Evolutionary conservation across 1,140 invertebrate species (phyloP), one percentile per base, ranked within the genome.

Genomic region (Megalopta genalis): DNA sequence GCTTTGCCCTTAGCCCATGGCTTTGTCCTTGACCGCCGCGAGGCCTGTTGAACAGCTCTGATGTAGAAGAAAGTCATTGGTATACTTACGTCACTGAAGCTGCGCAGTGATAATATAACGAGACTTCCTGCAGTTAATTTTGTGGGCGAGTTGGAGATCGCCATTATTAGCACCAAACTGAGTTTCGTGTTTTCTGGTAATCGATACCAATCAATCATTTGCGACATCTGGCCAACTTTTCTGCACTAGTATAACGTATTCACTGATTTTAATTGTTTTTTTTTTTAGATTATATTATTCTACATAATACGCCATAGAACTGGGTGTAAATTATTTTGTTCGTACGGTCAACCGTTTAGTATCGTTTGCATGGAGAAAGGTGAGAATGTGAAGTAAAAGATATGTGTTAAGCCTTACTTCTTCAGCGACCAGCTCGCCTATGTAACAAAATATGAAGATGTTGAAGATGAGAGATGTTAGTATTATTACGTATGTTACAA

Each of bases 391-490:
- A 27, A 60, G 23, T 63, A 32, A n/a, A n/a, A n/a, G n/a, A n/a
- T n/a, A 42, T 23, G 18, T 3, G 10, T 14, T 6, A 21, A 63
- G 25, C 49, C 23, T 37, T 80, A 89, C 88, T 84, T 87, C 66
- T 64, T 77, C 64, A 3, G 76, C 67, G 1, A 89, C 65, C n/a
- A 80, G 64, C 69, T 89, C 86, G 0, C 88, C 86, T 64, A 89
- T 85, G 21, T 87, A 88, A 84, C 87, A 88, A 64, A 83, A 87
- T 71, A 87, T 77, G 23, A 88, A 88, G 37, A 87, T 86, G 74
- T 86, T 86, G 32, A 88, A 85, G 0, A 57, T 71, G 49, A 86
- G 72, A 0, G 87, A 87, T 12, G 68, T 49, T 9, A 88, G 73
- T 59, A 88, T 57, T 27, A 86, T 77, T 18, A 49, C 27, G 25